Evolutionary conservation across 2,797 vertebrate species (phyloP), one percentile per base, ranked within the genome.

Genomic region (Chelidonichthys spinosus): DNA sequence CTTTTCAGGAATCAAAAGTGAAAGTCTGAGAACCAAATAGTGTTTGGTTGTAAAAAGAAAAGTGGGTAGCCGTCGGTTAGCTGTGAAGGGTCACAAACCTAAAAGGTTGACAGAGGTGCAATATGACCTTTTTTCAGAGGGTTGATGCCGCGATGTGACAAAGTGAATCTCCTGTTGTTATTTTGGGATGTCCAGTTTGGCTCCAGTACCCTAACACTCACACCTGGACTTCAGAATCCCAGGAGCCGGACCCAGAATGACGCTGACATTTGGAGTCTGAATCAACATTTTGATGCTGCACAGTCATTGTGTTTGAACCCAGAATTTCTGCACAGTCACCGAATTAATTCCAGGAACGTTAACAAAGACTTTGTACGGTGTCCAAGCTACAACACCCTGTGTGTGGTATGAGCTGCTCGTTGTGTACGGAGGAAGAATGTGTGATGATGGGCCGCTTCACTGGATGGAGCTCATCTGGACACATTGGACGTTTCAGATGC

Each of bases 81-180:
- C 18, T 46, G n/a, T 42, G 54, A 33, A 25, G 15, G 2, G 17
- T n/a, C 9, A 33, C 18, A 42, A 42, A 4, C 40, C 40, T 11
- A 11, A 42, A 42, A 11, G 40, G 40, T 42, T 17, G 39, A 3
- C 8, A 74, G 32, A 50, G 36, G n/a, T 76, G 60, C 39, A 62
- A 35, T 37, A 40, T 64, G 3, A 63, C 18, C n/a, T 39, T 58
- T n/a, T 35, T 60, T 53, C 14, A 54, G 32, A 2, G 15, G 40
- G 11, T 32, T 35, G 15, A 39, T 11, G 11, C 13, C 9, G 46
- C 46, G 15, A 63, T 68, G 35, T 53, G 52, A 55, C 6, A 9
- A 40, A n/a, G 52, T 50, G 53, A 53, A 25, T 67, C 56, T 6
- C 36, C 43, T 53, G 37, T 43, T 59, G 11, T 35, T 63, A n/a